Percentiles rank a stretch among this genome's conserved stretches.
These are phyloP conservation scores for Arctocebus calabarensis DNA, from an alignment of 2,797 vertebrate genomes.

Conservation along the genomic window DNA sequence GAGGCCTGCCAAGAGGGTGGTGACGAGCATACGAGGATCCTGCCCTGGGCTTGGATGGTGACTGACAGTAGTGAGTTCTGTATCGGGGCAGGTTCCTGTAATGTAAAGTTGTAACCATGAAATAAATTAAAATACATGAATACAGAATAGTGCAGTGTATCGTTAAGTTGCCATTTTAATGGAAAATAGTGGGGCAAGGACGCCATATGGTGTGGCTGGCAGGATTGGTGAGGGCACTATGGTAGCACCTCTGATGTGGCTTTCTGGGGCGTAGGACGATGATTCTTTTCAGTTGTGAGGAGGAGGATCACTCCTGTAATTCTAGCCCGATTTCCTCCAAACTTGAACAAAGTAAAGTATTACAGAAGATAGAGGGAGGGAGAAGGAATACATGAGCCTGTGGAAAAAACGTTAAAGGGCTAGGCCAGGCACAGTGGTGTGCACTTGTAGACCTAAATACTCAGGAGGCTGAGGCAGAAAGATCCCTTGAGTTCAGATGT, in stretches of 20 bases:
- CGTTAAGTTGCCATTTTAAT: constrained; percentile 46
- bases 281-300: not conserved
- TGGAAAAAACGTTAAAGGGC: not conserved
- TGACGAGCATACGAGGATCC: not conserved
- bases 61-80: not conserved
- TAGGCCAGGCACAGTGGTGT: not conserved
- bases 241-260: not conserved
- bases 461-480: not conserved
- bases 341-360: constrained; percentile 32
- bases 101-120: constrained; percentile 30
- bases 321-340: not conserved
- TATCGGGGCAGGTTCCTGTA: not conserved
- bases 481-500: not conserved
- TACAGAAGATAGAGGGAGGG: not conserved
- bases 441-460: not conserved
- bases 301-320: not conserved
- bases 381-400: not conserved
- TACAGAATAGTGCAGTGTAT: constrained; percentile 15
- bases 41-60: not conserved
- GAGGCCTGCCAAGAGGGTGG: not conserved
- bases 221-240: not conserved
- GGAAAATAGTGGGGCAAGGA: constrained; percentile 25
- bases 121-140: constrained; percentile 54
- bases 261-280: not conserved
- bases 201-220: not conserved